These are phyloP conservation scores for Meandrina meandrites DNA, from an alignment of 92 coral and sea anemone species.

Conservation along the genomic window DNA sequence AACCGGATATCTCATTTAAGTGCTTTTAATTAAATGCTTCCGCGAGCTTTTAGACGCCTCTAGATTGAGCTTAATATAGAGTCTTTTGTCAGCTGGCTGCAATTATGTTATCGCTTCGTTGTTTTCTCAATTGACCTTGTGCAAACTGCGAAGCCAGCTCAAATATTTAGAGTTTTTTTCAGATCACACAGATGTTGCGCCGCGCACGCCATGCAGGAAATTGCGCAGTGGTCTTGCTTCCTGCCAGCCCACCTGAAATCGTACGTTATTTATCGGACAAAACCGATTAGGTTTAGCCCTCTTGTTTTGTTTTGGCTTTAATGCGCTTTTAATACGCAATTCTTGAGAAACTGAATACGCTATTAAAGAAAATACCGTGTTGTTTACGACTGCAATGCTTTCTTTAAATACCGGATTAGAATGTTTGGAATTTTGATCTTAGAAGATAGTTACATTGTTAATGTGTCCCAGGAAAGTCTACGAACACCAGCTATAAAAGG, in stretches of 20 bases:
- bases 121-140: conserved; percentile 50
- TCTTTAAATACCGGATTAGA: conserved; percentile 43
- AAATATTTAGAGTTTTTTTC: conserved; percentile 38
- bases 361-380: conserved; percentile 29
- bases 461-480: conserved; percentile 8
- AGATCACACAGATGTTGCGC: background rate
- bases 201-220: conserved; percentile 23
- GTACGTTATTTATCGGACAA: conserved; percentile 37
- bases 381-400: conserved; percentile 41
- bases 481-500: conserved; percentile 5
- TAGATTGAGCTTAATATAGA: conserved; percentile 29
- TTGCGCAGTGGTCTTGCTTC: background rate
- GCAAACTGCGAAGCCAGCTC: conserved; percentile 42
- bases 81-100: conserved; percentile 47
- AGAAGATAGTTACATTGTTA: conserved; percentile 1
- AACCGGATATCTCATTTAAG: conserved; percentile 46
- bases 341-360: conserved; percentile 40
- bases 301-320: conserved; percentile 27
- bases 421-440: conserved; percentile 45
- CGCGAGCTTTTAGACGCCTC: conserved; percentile 45
- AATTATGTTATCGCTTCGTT: conserved; percentile 50
- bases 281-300: conserved; percentile 31
- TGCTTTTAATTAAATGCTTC: conserved; percentile 50
- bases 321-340: conserved; percentile 56
- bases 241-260: background rate